Evolutionary conservation across 37 sponge, comb jelly and placozoan species (phyloP).

Genomic region (Oopsacas minuta): DNA sequence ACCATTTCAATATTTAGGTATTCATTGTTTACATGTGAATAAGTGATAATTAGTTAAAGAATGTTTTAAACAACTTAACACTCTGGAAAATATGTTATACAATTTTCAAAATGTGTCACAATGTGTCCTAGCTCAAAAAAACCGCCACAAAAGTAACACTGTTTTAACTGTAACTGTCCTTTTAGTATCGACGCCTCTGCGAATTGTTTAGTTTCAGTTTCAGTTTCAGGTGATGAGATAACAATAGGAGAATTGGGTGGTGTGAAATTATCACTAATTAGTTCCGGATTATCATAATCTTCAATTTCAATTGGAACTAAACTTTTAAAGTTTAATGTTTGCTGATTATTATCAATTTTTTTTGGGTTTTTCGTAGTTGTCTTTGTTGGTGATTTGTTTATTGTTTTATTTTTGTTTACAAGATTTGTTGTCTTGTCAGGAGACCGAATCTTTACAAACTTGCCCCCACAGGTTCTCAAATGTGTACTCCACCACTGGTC

Average conservation of each 20-base stretch:
- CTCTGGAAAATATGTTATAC: neutral
- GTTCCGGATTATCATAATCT: neutral
- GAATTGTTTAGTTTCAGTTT: too few species aligned
- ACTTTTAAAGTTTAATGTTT: neutral
- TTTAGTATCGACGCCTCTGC: too few species aligned
- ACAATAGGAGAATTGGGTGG: neutral
- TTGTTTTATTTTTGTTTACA: neutral
- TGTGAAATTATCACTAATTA: neutral
- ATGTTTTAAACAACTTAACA: neutral
- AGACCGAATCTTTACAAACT: slow-evolving; percentile 46
- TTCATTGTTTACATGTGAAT: too few species aligned
- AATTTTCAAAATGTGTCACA: neutral
- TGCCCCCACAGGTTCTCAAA: slow-evolving; percentile 60
- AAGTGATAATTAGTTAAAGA: neutral
- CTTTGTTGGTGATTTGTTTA: neutral
- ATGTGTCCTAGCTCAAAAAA: neutral
- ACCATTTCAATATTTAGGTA: too few species aligned
- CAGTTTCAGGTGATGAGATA: neutral
- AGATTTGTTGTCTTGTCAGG: slow-evolving; percentile 19
- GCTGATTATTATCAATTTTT: neutral
- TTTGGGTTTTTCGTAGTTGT: neutral
- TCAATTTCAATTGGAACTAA: too few species aligned
- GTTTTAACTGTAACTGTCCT: neutral
- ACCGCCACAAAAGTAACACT: neutral
- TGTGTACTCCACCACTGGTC: slow-evolving; percentile 88